Evolutionary conservation across 1,140 invertebrate species (phyloP).

Genomic region (Halictus rubicundus): DNA sequence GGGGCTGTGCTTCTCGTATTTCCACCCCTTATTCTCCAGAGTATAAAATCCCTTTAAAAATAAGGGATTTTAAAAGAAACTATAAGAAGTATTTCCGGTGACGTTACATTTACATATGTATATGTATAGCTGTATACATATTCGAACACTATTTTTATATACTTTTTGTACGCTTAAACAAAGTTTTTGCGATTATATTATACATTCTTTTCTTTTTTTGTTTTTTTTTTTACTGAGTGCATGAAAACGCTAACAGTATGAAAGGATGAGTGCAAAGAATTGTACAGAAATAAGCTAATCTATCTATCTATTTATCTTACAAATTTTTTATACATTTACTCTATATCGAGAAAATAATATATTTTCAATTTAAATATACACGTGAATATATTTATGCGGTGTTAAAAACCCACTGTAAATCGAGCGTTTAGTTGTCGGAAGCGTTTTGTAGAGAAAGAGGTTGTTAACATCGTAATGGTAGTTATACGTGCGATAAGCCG

Average conservation of each 20-base stretch:
- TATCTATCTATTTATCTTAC: too few species aligned
- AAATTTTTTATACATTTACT: neutral
- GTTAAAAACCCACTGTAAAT: neutral
- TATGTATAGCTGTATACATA: neutral
- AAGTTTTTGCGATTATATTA: slow-evolving; percentile 3
- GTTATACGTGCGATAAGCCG: neutral
- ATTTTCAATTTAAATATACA: neutral
- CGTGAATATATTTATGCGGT: neutral
- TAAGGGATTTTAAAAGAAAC: neutral
- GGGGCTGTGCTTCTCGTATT: slow-evolving; percentile 85
- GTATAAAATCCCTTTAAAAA: slow-evolving; percentile 29
- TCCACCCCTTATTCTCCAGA: slow-evolving; percentile 84
- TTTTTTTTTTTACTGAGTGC: too few species aligned
- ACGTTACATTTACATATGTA: slow-evolving; percentile 17
- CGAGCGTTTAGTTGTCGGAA: too few species aligned
- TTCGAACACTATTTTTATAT: slow-evolving; percentile 48
- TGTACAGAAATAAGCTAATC: too few species aligned
- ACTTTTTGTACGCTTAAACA: slow-evolving; percentile 40
- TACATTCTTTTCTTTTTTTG: too few species aligned
- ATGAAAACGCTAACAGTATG: too few species aligned
- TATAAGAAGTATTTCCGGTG: neutral
- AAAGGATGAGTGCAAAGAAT: too few species aligned
- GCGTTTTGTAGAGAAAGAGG: neutral
- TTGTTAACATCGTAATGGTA: neutral
- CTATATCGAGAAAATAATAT: slow-evolving; percentile 4